A percentile compares a stretch with the other conserved stretches of the same genome.
Conservation (phyloP, 2,888 invertebrate genomes). For the Hydrotaea cyrtoneurina region DNA sequence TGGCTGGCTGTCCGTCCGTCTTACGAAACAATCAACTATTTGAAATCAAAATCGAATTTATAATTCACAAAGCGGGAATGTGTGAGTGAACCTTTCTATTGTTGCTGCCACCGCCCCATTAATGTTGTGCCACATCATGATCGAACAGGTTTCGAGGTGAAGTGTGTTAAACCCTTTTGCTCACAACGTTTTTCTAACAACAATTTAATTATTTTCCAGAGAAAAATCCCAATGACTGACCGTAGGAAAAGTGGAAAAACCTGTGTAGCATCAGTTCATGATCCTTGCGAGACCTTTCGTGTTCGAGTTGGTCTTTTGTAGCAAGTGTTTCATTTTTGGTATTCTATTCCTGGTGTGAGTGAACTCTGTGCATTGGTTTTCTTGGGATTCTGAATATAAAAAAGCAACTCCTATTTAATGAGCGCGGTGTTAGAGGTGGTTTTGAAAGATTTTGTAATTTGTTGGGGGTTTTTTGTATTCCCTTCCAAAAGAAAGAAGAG, state of each 20-base stretch:
- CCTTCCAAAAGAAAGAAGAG: background rate
- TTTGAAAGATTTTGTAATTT: background rate
- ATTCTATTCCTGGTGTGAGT: background rate
- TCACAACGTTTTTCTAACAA: background rate
- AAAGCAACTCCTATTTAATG: constrained; percentile 6
- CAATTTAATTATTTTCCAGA: constrained; percentile 24
- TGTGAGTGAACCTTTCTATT: background rate
- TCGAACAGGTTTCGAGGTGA: background rate
- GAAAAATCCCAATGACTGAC: background rate
- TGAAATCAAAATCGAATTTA: constrained; percentile 11
- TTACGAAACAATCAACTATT: background rate
- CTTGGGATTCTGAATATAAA: background rate
- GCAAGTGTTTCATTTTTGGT: constrained; percentile 4
- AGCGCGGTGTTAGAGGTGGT: background rate
- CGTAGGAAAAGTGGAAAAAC: constrained; percentile 6
- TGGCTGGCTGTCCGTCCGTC: background rate
- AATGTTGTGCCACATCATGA: constrained; percentile 15
- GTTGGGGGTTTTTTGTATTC: background rate
- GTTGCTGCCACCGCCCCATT: background rate
- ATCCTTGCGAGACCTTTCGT: background rate
- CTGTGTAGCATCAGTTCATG: background rate
- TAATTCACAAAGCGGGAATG: background rate
- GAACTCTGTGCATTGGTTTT: background rate
- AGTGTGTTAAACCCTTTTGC: constrained; percentile 14
- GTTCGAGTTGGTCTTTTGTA: background rate